Base-by-base conservation (phyloP, 2,888 invertebrate species). In the Leptopilina drosophilae region DNA sequence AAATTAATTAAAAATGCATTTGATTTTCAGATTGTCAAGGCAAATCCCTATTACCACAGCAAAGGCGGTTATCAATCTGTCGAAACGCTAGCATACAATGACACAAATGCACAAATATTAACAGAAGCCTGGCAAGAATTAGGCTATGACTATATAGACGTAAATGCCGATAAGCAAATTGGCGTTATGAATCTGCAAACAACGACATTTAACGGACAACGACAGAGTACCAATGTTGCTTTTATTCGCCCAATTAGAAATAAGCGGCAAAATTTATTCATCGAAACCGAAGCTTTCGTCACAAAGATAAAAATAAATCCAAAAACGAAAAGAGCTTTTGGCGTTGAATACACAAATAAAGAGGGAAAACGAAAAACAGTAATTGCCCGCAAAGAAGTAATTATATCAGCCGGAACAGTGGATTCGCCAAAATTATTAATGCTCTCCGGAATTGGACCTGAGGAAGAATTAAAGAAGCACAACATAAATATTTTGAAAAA, bases 161-260 rank as follows among this genome's bases (percentile, higher is more conserved):
- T 94, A 46, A 95, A 94, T 84, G 92, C 92, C 0, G 93, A 92
- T 75, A 89, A 91, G 66, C 93, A 94, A 87, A 89, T 94, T 8
- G 95, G 95, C 42, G 93, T 94, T 2, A 94, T 93, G 89, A 91
- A 94, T 64, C 88, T 93, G 42, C 95, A 95, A 88, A 93, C 93
- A 20, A 95, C 95, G 0, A 92, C 94, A 1, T 92, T 92, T 77
- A 91, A 94, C 86, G 95, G 95, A 2, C 92, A 92, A 84, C 92
- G 95, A 82, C 90, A 93, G 67, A 95, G 95, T 40, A 92, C 93
- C 0, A 95, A 95, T 86, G 90, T 89, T 5, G 95, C 95, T 2
- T 95, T 93, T 84, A 94, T 95, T n/a, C 92, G 94, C 84, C 95
- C 95, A 0, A 94, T 95, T 78, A 92, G 95, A 66, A 84, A 93